A percentile compares a stretch with the other conserved stretches of the same genome.
Conservation (phyloP, 2,113 vertebrate species). For the Pandion haliaetus region DNA sequence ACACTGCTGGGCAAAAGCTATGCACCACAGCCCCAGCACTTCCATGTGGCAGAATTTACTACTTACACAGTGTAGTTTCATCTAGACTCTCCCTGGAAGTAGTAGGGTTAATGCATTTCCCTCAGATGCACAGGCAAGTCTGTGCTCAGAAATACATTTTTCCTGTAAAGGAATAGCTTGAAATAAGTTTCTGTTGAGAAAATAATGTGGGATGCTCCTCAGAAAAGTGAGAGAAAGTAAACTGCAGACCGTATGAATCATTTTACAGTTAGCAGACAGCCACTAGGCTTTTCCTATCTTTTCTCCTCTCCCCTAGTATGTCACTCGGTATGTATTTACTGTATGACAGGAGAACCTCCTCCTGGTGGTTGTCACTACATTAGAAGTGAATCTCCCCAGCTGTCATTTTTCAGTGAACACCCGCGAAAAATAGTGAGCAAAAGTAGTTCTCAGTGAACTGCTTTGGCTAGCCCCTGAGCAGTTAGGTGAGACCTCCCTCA, state of each 20-base stretch:
- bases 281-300: neutral
- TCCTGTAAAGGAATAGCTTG: neutral
- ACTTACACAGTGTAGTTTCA: neutral
- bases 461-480: neutral
- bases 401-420: neutral
- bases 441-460: neutral
- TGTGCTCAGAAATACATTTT: neutral
- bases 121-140: neutral
- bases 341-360: neutral
- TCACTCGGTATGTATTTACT: neutral
- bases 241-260: neutral
- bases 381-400: neutral
- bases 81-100: neutral
- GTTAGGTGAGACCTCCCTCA: neutral
- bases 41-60: neutral
- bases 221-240: neutral
- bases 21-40: fast-evolving
- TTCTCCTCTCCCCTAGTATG: neutral
- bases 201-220: neutral
- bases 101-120: neutral
- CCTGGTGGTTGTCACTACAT: neutral
- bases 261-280: neutral
- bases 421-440: neutral
- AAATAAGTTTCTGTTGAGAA: neutral
- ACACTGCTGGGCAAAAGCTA: neutral